Conservation (phyloP, 2,113 vertebrate species). For the Amphilophus citrinellus region DNA sequence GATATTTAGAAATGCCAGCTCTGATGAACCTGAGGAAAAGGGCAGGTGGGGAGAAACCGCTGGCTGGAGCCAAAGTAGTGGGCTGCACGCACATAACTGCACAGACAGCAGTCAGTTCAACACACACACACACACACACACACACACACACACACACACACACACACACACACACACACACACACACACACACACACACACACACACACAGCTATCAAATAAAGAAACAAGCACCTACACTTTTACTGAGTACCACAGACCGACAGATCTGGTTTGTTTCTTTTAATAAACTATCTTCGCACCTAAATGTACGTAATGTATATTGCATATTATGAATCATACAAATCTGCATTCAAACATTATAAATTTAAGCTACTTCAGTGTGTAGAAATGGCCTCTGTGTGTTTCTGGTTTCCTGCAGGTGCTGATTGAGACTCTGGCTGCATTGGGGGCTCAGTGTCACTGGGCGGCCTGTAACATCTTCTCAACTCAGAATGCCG, state of each 20-base stretch:
- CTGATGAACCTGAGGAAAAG: slow-evolving; percentile 94
- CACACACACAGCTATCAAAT: background rate
- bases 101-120: slow-evolving; percentile 90
- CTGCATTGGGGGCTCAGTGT: slow-evolving; percentile 90
- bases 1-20: slow-evolving; percentile 90
- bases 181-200: background rate
- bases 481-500: slow-evolving; percentile 94
- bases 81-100: slow-evolving; percentile 96
- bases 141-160: no score
- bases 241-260: background rate
- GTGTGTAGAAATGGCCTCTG: background rate
- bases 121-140: background rate
- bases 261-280: background rate
- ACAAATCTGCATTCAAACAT: background rate
- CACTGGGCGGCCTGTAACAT: slow-evolving; percentile 97
- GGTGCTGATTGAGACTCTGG: slow-evolving; percentile 94
- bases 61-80: slow-evolving; percentile 93
- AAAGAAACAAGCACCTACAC: background rate
- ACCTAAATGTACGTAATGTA: background rate
- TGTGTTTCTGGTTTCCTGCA: slow-evolving; percentile 49
- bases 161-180: background rate
- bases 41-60: slow-evolving; percentile 90
- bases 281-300: background rate
- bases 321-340: background rate
- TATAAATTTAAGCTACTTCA: background rate